Percentiles rank a stretch among this genome's conserved stretches.
These are phyloP conservation scores for Morpho helenor DNA, from an alignment of 2,888 invertebrate genomes.

Conservation along the genomic window DNA sequence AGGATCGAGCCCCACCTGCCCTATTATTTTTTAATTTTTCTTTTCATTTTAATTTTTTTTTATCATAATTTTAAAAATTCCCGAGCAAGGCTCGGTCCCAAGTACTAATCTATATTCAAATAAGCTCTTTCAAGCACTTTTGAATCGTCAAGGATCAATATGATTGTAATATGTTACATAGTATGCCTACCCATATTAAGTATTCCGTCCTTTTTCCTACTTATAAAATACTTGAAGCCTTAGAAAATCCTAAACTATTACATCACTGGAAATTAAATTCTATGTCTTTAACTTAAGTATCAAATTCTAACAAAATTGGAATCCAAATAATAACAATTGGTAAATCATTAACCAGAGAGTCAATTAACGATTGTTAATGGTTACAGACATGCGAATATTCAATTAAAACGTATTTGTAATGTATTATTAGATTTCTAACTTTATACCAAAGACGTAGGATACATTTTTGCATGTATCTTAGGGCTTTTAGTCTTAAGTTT, in stretches of 20 bases:
- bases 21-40: no score
- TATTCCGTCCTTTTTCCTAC: neutral
- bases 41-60: no score
- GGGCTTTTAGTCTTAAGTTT: conserved; percentile 8
- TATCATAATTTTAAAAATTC: no score
- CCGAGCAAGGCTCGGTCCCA: no score
- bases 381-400: conserved; percentile 34
- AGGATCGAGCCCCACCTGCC: no score
- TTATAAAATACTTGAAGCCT: conserved; percentile 1
- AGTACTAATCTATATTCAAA: no score
- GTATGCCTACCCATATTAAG: no score
- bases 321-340: conserved; percentile 21
- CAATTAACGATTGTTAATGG: conserved; percentile 35
- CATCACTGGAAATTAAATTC: conserved; percentile 1
- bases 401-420: conserved; percentile 29
- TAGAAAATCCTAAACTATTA: neutral
- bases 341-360: conserved; percentile 26
- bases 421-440: conserved; percentile 6
- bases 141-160: no score
- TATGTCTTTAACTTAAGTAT: neutral
- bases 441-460: conserved; percentile 2
- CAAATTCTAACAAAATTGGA: neutral
- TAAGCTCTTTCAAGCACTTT: no score
- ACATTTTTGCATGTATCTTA: neutral
- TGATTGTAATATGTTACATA: no score